Conservation (phyloP, 2,797 vertebrate genomes). For the Acrossocheilus wenchowensis region DNA sequence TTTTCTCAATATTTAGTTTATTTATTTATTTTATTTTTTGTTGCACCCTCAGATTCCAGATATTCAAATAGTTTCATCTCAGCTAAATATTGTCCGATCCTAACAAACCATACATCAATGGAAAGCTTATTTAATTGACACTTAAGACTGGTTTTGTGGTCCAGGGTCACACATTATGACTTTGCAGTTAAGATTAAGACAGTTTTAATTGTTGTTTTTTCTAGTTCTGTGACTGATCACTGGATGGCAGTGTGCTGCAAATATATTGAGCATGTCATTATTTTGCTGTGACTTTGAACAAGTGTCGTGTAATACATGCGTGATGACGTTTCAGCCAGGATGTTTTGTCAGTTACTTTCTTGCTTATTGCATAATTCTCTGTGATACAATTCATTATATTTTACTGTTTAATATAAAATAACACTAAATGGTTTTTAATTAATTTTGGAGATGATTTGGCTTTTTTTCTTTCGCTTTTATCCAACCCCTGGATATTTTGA, state of each 20-base stretch:
- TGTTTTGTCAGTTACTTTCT: background rate
- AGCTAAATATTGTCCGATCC: too few species aligned
- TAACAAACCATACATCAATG: too few species aligned
- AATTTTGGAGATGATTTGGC: background rate
- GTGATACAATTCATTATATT: background rate
- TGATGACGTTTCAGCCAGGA: background rate
- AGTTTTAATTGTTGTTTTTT: background rate
- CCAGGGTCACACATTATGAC: background rate
- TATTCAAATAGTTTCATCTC: too few species aligned
- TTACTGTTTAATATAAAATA: background rate
- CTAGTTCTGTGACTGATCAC: background rate
- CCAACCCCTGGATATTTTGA: background rate
- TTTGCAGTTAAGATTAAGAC: too few species aligned
- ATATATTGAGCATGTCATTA: background rate
- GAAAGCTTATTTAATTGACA: too few species aligned
- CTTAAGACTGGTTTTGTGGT: too few species aligned
- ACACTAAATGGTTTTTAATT: background rate
- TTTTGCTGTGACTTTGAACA: background rate
- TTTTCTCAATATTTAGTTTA: too few species aligned
- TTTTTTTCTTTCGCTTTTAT: background rate
- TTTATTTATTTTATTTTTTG: too few species aligned
- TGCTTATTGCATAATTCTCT: background rate
- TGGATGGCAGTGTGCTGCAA: conserved; percentile 30
- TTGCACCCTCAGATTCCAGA: too few species aligned
- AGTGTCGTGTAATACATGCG: background rate